Conservation (phyloP, 2,797 vertebrate genomes). For the Apogon hyalosoma region DNA sequence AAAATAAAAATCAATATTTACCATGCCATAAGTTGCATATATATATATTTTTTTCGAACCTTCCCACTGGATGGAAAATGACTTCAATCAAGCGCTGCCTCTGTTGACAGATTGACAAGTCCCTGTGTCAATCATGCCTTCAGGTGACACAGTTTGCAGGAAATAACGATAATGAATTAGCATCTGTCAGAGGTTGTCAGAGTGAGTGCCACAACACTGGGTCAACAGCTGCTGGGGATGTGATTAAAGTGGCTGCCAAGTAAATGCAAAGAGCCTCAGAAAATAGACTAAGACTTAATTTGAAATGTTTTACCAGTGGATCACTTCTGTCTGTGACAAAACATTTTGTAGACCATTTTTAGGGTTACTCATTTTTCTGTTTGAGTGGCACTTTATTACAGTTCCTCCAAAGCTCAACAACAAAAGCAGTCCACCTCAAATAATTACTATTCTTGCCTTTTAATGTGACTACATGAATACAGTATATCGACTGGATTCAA, state of each 20-base stretch:
- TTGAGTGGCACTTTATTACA: slow-evolving; percentile 18
- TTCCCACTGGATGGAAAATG: neutral
- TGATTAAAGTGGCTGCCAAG: slow-evolving; percentile 70
- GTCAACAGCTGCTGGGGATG: slow-evolving; percentile 70
- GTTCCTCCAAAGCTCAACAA: slow-evolving; percentile 12
- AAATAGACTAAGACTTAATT: slow-evolving; percentile 62
- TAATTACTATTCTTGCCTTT: slow-evolving; percentile 16
- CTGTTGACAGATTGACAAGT: slow-evolving; percentile 50
- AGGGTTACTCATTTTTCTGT: slow-evolving; percentile 23
- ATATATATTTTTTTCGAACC: neutral
- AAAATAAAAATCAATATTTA: slow-evolving; percentile 21
- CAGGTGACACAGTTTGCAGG: slow-evolving; percentile 56
- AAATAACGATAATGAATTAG: slow-evolving; percentile 65
- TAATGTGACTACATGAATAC: neutral
- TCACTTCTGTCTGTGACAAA: slow-evolving; percentile 44
- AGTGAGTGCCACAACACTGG: slow-evolving; percentile 40
- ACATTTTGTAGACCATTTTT: slow-evolving; percentile 29
- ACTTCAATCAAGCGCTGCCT: slow-evolving; percentile 17
- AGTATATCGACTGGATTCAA: no score
- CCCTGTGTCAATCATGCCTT: slow-evolving; percentile 56
- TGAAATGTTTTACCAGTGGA: slow-evolving; percentile 52
- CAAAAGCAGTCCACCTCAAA: slow-evolving; percentile 13
- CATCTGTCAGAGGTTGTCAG: slow-evolving; percentile 73
- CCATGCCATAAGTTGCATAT: neutral
- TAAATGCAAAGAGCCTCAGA: slow-evolving; percentile 38